Percentiles rank a stretch among this genome's conserved stretches.
Conservation (phyloP, 2,113 vertebrate species). For the Carassius gibelio region DNA sequence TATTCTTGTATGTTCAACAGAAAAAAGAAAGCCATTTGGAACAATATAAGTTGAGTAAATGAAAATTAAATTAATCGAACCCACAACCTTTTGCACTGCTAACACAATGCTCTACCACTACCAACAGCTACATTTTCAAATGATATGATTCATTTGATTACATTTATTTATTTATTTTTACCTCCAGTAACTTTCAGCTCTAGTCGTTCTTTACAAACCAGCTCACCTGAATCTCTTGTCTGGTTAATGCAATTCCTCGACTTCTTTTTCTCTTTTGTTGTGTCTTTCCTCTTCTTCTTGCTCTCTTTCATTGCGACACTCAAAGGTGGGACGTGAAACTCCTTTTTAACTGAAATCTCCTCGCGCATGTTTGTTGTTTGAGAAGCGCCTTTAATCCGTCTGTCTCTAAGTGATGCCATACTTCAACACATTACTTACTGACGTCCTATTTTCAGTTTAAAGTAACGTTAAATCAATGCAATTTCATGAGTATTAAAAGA, state of each 20-base stretch:
- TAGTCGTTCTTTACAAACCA: not conserved
- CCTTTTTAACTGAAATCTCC: constrained; percentile 35
- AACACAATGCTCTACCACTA: no score
- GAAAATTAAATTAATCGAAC: no score
- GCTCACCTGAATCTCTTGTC: constrained; percentile 64
- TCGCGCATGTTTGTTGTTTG: constrained; percentile 45
- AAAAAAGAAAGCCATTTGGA: no score
- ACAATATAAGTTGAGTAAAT: no score
- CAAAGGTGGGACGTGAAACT: constrained; percentile 24
- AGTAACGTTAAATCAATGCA: not conserved
- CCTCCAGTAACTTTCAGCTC: no score
- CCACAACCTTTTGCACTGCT: no score
- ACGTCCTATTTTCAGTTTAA: not conserved
- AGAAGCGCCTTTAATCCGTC: constrained; percentile 10
- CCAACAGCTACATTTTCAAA: no score
- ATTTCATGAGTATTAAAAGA: not conserved
- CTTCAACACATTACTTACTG: not conserved
- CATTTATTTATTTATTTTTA: no score
- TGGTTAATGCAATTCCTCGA: constrained; percentile 35
- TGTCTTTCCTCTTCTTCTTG: constrained; percentile 64
- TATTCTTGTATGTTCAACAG: no score
- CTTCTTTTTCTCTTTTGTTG: constrained; percentile 56
- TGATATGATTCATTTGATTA: no score
- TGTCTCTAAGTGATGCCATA: not conserved
- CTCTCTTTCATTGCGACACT: constrained; percentile 26